phyloP scores from a whole-genome alignment of 1,140 invertebrate genomes.

The Papilio dardanus region DNA sequence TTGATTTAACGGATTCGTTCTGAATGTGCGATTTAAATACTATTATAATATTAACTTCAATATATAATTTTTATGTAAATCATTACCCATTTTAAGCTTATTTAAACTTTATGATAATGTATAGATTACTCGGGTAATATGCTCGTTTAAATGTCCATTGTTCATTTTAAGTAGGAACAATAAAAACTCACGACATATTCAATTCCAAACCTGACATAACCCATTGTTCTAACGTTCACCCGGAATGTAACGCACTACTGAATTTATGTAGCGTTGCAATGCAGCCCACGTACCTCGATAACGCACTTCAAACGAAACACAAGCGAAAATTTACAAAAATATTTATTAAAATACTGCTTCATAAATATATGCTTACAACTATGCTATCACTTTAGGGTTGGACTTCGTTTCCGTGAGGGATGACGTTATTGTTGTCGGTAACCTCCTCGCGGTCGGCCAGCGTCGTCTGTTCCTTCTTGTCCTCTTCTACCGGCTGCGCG shows the following conservation, averaged over 20 bases:
- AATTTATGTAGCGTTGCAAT: constrained; percentile 8
- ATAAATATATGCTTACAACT: constrained; percentile 71
- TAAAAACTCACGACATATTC: constrained; percentile 22
- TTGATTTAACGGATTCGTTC: background rate
- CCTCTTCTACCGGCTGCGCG: constrained; percentile 42
- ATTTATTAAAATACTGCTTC: constrained; percentile 77
- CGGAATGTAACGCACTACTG: constrained; percentile 8
- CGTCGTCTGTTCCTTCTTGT: constrained; percentile 61
- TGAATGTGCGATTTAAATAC: too few species aligned
- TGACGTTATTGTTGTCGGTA: constrained; percentile 65
- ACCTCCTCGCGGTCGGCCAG: constrained; percentile 59
- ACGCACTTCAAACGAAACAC: constrained; percentile 47
- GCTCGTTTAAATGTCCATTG: constrained; percentile 30
- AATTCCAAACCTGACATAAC: constrained; percentile 30
- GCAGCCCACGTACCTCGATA: constrained; percentile 23
- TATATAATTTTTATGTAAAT: background rate
- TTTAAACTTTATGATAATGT: background rate
- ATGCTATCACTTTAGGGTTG: constrained; percentile 68
- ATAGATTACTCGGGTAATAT: background rate
- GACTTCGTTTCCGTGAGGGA: constrained; percentile 68
- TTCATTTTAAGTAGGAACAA: constrained; percentile 33
- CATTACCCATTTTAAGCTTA: background rate
- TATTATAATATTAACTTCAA: too few species aligned
- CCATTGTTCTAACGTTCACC: constrained; percentile 33
- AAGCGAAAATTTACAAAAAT: constrained; percentile 56